Base-by-base conservation (phyloP, 2,113 vertebrate species). In the Lethenteron camtschaticum region DNA sequence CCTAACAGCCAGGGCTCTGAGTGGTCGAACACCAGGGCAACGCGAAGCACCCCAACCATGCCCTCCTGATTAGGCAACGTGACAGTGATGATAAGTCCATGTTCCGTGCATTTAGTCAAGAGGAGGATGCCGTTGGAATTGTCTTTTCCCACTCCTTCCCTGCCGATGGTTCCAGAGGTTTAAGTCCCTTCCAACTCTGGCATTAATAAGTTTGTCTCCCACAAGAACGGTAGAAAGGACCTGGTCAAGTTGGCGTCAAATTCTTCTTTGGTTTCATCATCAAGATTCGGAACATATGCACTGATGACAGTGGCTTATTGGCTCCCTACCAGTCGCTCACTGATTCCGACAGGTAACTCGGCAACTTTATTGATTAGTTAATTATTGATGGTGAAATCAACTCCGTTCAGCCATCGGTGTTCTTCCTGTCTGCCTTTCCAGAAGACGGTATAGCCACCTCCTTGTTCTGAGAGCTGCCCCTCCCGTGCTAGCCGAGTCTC, bases 371-470 rank as follows among this genome's bases (percentile, higher is more conserved):
- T 11, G n/a, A 66, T 66, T n/a, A 66, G 24, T 66, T 63, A 63
- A 11, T 66, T 66, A 9, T 66, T 66, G 63, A 66, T 66, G 10
- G 63, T 9, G 20, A 11, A 66, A 66, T 10, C 9, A 20, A 66
- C 63, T 66, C 10, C 10, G 20, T 11, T 2, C n/a, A 66, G 63
- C 10, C 10, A 11, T n/a, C 63, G 20, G n/a, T 66, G n/a, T 66
- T 66, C 10, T 66, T 66, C 63, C 63, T 66, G 63, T 66, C 20
- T 66, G 8, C 63, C 63, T 20, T 66, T 66, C 63, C 63, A 66
- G 63, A 11, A 66, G 63, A 66, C n/a, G 63, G 63, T 11, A 11
- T 66, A 66, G 63, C 63, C 63, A 66, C 9, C 63, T 66, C 63
- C 63, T 66, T 66, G 63, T 66, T 66, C 10, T 10, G n/a, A 16